These are phyloP conservation scores for Oenanthe melanoleuca DNA, from an alignment of 2,113 vertebrate genomes.

Conservation along the genomic window DNA sequence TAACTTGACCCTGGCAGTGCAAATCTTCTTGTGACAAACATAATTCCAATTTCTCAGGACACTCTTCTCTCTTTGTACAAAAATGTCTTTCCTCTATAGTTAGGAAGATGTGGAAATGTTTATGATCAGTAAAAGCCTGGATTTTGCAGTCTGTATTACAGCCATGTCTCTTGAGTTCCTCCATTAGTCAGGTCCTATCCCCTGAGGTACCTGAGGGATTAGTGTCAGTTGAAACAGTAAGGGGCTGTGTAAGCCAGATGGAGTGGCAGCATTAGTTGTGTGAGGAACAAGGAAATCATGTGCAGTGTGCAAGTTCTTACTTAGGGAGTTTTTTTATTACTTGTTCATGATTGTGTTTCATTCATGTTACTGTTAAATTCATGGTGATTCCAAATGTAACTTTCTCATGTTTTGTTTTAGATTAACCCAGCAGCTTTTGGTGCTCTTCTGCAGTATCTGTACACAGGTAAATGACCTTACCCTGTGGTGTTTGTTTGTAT, in stretches of 20 bases:
- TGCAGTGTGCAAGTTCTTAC: background rate
- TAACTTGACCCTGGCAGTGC: background rate
- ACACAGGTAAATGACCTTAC: conserved; percentile 83
- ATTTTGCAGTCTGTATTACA: background rate
- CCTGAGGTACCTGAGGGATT: background rate
- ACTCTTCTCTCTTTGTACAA: background rate
- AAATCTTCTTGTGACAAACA: background rate
- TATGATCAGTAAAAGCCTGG: background rate
- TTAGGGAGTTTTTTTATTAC: rapidly evolving
- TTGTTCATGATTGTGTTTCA: background rate
- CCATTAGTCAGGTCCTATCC: background rate
- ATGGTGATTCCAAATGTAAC: background rate
- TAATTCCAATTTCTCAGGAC: background rate
- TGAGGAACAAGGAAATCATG: background rate
- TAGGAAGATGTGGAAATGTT: background rate
- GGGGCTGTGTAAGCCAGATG: background rate
- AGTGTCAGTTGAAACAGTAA: background rate
- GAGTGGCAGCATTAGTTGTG: background rate
- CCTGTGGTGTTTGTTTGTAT: background rate
- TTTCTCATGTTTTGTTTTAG: conserved; percentile 72
- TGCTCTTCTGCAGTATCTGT: conserved; percentile 91
- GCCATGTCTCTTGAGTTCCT: background rate
- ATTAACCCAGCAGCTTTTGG: conserved; percentile 93
- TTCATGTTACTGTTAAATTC: background rate
- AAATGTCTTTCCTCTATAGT: background rate